phyloP scores from a whole-genome alignment of 1,140 invertebrate species.

The Sinonovacula constricta region DNA sequence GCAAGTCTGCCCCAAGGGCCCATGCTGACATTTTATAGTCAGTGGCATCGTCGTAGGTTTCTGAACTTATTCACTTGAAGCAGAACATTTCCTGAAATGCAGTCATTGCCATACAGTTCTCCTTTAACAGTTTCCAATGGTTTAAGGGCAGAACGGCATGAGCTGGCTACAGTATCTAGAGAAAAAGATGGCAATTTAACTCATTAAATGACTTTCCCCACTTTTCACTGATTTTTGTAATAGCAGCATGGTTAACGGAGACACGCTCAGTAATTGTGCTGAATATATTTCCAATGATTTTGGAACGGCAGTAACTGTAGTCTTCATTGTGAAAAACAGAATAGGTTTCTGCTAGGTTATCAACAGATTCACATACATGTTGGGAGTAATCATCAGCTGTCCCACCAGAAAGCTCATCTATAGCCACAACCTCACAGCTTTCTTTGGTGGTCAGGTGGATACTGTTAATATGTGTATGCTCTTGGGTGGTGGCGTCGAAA shows the following conservation, averaged over 20 bases:
- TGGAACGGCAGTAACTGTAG: not conserved
- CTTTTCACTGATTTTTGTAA: not conserved
- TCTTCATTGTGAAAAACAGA: not conserved
- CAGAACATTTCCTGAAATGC: conserved; percentile 16
- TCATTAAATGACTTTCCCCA: conserved; percentile 8
- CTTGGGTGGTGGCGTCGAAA: too few species aligned
- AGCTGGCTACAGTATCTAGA: conserved; percentile 7
- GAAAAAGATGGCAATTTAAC: too few species aligned
- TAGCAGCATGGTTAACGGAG: conserved; percentile 27
- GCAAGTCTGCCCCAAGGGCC: too few species aligned
- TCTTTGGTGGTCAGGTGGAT: conserved; percentile 44
- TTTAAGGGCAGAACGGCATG: not conserved
- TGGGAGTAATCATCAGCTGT: conserved; percentile 44
- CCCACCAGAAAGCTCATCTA: conserved; percentile 38
- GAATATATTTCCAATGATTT: conserved; percentile 16
- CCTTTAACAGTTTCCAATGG: conserved; percentile 1
- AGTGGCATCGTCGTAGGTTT: too few species aligned
- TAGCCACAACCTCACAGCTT: too few species aligned
- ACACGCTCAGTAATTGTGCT: conserved; percentile 29
- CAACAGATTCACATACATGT: too few species aligned
- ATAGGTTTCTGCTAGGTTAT: too few species aligned
- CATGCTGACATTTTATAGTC: too few species aligned
- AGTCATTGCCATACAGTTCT: conserved; percentile 21
- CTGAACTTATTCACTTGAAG: conserved; percentile 49
- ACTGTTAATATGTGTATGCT: not conserved